These are phyloP conservation scores for Xiphias gladius DNA, from an alignment of 2,113 vertebrate genomes.

Conservation along the genomic window DNA sequence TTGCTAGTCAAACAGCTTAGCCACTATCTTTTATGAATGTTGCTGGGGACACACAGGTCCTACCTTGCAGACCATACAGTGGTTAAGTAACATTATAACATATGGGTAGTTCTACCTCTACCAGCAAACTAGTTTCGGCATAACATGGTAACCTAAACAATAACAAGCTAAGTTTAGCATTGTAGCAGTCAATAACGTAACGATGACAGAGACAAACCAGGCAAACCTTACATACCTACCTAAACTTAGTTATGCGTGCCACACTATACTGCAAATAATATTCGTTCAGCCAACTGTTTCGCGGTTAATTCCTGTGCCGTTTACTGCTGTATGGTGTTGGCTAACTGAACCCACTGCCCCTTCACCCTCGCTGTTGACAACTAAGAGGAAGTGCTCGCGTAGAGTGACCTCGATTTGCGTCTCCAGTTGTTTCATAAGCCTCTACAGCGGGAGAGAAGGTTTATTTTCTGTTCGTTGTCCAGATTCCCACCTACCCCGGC, in stretches of 20 bases:
- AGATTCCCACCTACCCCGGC: conserved; percentile 9
- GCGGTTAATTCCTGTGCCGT: background rate
- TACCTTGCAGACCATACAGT: background rate
- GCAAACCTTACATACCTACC: conserved; percentile 15
- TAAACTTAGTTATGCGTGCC: background rate
- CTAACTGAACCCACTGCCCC: conserved; percentile 20
- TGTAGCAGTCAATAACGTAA: background rate
- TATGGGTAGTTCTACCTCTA: background rate
- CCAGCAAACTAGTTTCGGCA: background rate
- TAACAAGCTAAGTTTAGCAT: conserved; percentile 60
- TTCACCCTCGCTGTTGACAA: conserved; percentile 52
- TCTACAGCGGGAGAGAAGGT: background rate
- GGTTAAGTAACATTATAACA: background rate
- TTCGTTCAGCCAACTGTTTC: background rate
- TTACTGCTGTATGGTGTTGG: background rate
- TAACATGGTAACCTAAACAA: conserved; percentile 1
- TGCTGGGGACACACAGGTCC: background rate
- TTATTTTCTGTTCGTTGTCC: background rate
- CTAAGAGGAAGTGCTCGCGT: conserved; percentile 40
- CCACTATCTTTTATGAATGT: background rate
- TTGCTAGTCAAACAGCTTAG: background rate
- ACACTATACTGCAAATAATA: background rate
- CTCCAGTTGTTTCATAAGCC: background rate
- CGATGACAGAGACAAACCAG: background rate
- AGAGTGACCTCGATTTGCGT: conserved; percentile 54